phyloP scores from a whole-genome alignment of 2,797 vertebrate species.

The Bradypodion pumilum region DNA sequence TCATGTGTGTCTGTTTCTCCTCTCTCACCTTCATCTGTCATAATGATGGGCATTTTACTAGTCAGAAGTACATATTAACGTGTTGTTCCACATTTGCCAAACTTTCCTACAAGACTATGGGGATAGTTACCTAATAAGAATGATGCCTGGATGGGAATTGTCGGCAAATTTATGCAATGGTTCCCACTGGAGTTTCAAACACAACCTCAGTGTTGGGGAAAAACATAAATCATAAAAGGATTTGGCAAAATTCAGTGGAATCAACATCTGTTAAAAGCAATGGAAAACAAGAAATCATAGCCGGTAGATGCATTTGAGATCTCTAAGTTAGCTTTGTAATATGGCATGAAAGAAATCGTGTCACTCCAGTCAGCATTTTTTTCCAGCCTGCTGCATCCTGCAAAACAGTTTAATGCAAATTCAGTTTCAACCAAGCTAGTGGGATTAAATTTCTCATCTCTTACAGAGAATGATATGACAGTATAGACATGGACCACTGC shows the following conservation, averaged over 20 bases:
- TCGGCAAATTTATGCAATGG: background rate
- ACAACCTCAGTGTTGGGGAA: background rate
- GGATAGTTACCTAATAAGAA: background rate
- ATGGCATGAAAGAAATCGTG: background rate
- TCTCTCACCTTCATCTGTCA: background rate
- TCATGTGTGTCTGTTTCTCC: background rate
- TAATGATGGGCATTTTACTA: background rate
- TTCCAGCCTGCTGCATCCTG: background rate
- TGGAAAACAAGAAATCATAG: background rate
- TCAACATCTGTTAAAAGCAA: background rate
- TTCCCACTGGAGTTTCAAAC: background rate
- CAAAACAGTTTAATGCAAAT: background rate
- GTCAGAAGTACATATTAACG: background rate
- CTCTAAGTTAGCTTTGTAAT: background rate
- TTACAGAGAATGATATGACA: background rate
- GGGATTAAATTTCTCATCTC: background rate
- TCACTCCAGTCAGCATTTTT: background rate
- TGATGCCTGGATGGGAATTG: background rate
- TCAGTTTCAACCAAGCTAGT: background rate
- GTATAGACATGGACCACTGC: background rate
- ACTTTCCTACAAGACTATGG: background rate
- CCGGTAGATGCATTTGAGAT: background rate
- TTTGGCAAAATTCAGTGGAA: slow-evolving; percentile 1
- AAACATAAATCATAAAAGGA: background rate
- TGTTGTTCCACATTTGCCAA: background rate